Evolutionary conservation across 1,140 invertebrate genomes (phyloP).

Genomic region (Bombus difficillimus): DNA sequence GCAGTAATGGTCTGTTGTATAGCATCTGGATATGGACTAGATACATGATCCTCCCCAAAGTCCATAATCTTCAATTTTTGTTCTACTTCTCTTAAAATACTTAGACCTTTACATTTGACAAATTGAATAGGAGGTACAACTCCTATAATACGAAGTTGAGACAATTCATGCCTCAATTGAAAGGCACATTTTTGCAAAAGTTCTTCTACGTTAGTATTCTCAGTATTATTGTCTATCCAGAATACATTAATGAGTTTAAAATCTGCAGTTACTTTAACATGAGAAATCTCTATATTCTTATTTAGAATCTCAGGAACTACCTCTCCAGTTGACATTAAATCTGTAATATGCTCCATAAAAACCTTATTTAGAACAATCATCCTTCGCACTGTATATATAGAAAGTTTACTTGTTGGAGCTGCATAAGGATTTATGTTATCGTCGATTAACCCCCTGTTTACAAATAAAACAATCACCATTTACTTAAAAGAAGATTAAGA

Average conservation of each 20-base stretch:
- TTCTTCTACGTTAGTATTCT: slow-evolving; percentile 78
- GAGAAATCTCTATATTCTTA: slow-evolving; percentile 86
- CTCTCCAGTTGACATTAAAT: slow-evolving; percentile 88
- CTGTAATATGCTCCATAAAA: slow-evolving; percentile 91
- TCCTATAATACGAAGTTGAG: slow-evolving; percentile 87
- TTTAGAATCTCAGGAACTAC: slow-evolving; percentile 84
- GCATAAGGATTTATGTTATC: not conserved
- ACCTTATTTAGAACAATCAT: slow-evolving; percentile 88
- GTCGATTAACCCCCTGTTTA: not conserved
- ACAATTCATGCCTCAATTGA: slow-evolving; percentile 86
- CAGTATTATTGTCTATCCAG: slow-evolving; percentile 84
- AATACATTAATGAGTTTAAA: slow-evolving; percentile 87
- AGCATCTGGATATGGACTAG: slow-evolving; percentile 60
- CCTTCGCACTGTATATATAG: slow-evolving; percentile 73
- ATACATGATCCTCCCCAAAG: slow-evolving; percentile 85
- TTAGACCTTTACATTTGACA: slow-evolving; percentile 86
- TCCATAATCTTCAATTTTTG: slow-evolving; percentile 83
- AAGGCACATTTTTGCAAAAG: slow-evolving; percentile 83
- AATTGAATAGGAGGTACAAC: slow-evolving; percentile 88
- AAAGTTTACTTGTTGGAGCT: not conserved
- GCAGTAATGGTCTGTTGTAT: not conserved
- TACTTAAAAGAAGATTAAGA: not conserved
- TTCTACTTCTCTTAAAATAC: slow-evolving; percentile 84
- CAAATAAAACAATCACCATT: not conserved
- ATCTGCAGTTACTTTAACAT: slow-evolving; percentile 86